phyloP scores from a whole-genome alignment of 2,888 invertebrate species.

The Tupiocoris notatus region DNA sequence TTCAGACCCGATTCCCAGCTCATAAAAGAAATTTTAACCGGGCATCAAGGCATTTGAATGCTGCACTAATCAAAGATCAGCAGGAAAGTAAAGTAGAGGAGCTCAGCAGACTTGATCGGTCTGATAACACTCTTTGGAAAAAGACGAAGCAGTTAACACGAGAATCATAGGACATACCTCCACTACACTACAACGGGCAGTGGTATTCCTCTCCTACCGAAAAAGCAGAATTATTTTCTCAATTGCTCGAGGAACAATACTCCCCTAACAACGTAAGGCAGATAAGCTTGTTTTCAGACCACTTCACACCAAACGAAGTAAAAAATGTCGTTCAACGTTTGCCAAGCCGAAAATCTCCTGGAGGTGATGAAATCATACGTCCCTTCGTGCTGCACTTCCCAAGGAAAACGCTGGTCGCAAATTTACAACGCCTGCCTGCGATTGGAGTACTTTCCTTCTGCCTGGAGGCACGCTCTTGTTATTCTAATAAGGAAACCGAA shows the following conservation, averaged over 20 bases:
- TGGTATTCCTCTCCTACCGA: constrained; percentile 18
- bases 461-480: no score
- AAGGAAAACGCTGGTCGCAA: no score
- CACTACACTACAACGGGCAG: background rate
- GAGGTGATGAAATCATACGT: no score
- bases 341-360: no score
- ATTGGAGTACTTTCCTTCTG: no score
- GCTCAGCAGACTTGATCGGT: background rate
- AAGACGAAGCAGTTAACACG: constrained; percentile 2
- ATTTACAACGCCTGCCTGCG: no score
- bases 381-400: no score
- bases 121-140: background rate
- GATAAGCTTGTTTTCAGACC: no score
- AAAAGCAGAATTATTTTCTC: constrained; percentile 13
- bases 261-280: constrained; percentile 12
- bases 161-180: constrained; percentile 4
- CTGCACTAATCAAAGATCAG: background rate
- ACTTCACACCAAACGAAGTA: no score
- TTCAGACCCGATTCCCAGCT: background rate
- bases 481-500: no score
- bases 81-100: background rate
- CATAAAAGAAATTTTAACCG: background rate
- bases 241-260: constrained; percentile 10
- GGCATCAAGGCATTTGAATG: background rate
- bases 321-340: no score